Conservation (phyloP, 2,888 invertebrate genomes). For the Tipula helvola region DNA sequence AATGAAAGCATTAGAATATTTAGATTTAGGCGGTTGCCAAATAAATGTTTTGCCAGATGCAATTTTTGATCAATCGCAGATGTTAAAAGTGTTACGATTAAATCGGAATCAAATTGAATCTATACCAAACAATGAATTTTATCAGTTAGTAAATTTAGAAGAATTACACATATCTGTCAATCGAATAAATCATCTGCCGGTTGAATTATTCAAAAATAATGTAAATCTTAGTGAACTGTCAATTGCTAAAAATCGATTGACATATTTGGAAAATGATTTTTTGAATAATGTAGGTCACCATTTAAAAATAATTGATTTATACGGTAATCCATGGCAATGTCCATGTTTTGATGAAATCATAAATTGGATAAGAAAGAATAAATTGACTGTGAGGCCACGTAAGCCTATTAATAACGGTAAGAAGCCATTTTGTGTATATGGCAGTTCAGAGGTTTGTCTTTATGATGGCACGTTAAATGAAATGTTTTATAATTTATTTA, state of each 20-base stretch:
- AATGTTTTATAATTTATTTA: neutral
- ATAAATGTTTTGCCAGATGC: neutral
- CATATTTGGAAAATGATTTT: neutral
- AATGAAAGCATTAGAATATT: neutral
- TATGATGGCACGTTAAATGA: neutral
- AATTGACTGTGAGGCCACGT: neutral
- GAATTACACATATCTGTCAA: neutral
- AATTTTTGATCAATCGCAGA: neutral
- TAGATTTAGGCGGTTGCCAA: neutral
- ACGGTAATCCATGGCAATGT: neutral
- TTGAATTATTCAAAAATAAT: neutral
- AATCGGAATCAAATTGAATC: neutral
- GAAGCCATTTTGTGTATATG: neutral
- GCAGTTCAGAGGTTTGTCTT: neutral
- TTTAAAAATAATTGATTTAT: neutral
- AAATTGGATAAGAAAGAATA: neutral
- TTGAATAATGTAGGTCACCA: neutral
- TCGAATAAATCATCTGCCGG: neutral
- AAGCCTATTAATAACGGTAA: neutral
- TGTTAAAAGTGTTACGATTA: neutral
- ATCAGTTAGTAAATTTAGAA: neutral
- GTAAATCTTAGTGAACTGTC: neutral
- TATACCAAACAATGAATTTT: neutral
- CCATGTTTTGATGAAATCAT: neutral
- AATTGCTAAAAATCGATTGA: neutral